These are phyloP conservation scores for Dendrocincla fuliginosa DNA, from an alignment of 2,797 vertebrate genomes.

Conservation along the genomic window DNA sequence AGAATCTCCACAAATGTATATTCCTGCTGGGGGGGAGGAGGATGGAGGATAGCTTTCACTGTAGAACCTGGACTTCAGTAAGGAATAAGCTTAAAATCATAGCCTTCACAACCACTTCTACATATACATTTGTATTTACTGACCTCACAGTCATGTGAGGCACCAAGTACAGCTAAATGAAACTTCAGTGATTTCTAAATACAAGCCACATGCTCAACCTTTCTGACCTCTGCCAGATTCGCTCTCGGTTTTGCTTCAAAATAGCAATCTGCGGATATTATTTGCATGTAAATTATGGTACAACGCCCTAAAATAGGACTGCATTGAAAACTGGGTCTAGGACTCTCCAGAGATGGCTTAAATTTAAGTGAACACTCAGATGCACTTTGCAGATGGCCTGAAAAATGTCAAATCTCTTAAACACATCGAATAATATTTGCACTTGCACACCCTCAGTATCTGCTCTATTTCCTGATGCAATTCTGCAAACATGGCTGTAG, in stretches of 20 bases:
- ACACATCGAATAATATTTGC: not conserved
- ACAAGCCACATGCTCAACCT: not conserved
- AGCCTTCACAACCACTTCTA: not conserved
- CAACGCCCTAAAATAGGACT: conserved; percentile 18
- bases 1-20: not conserved
- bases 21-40: no score
- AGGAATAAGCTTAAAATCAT: not conserved
- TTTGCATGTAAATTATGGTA: conserved; percentile 10
- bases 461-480: not conserved
- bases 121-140: not conserved
- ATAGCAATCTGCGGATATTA: not conserved
- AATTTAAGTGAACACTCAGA: conserved; percentile 32
- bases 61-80: not conserved
- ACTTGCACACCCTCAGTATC: not conserved
- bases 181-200: not conserved
- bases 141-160: not conserved
- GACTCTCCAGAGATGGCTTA: conserved; percentile 18
- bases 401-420: conserved; percentile 22
- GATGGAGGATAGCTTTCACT: not conserved
- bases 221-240: conserved; percentile 20
- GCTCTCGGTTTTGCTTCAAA: conserved; percentile 4
- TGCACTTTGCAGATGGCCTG: conserved; percentile 19
- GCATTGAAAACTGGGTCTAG: not conserved
- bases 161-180: not conserved
- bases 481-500: not conserved